phyloP scores from a whole-genome alignment of 2,113 vertebrate genomes.

The Sinocyclocheilus anophthalmus region DNA sequence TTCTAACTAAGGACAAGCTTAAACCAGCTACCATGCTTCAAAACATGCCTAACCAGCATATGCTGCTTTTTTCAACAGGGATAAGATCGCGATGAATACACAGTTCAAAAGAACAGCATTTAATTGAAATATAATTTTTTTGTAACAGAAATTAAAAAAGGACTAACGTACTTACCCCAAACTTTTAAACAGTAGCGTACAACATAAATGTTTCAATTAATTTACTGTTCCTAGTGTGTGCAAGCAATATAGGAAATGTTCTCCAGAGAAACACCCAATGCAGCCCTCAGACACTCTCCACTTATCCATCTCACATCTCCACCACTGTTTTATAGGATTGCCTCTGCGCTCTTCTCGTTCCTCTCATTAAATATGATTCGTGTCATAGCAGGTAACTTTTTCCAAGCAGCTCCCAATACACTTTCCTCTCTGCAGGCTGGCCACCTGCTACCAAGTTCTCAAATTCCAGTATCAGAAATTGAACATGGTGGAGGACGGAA shows the following conservation, averaged over 20 bases:
- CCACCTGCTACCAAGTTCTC: neutral
- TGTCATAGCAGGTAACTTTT: conserved; percentile 14
- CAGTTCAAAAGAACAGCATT: neutral
- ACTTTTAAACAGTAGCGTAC: neutral
- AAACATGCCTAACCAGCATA: no score
- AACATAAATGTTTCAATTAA: neutral
- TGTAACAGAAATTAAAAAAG: no score
- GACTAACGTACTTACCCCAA: neutral
- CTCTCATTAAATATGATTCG: conserved; percentile 18
- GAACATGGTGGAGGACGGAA: neutral
- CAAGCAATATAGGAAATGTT: neutral
- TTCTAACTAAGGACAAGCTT: no score
- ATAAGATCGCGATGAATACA: neutral
- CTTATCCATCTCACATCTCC: neutral
- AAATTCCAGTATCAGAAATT: neutral
- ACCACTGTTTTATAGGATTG: neutral
- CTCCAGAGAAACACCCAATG: neutral
- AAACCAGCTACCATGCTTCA: no score
- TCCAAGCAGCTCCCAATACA: neutral
- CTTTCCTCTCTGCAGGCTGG: neutral
- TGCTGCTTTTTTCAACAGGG: no score
- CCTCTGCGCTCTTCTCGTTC: neutral
- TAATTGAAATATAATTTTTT: neutral
- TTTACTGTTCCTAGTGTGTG: neutral
- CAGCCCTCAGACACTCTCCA: neutral